phyloP scores from a whole-genome alignment of 2,888 invertebrate genomes.

The Torymus tubicola region DNA sequence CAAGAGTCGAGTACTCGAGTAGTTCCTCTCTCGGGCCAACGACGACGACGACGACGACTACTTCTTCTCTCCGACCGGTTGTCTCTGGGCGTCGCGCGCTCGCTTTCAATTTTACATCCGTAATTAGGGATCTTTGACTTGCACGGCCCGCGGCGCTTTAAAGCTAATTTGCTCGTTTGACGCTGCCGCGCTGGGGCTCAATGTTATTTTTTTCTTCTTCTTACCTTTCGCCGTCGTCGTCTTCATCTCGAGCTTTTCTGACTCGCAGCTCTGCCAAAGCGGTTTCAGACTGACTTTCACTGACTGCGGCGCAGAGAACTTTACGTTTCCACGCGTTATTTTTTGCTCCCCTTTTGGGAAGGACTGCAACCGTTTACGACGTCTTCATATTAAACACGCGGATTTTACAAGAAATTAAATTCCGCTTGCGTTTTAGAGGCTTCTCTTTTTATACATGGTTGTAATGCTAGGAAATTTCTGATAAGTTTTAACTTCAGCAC shows the following conservation, averaged over 20 bases:
- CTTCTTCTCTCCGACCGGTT: background rate
- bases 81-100: constrained; percentile 33
- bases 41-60: too few relatives aligned
- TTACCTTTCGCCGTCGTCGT: background rate
- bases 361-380: background rate
- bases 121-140: constrained; percentile 55
- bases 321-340: background rate
- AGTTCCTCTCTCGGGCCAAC: constrained; percentile 35
- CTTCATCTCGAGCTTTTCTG: constrained; percentile 1
- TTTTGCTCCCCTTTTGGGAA: background rate
- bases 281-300: constrained; percentile 20
- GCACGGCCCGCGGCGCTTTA: constrained; percentile 23
- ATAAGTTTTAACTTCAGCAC: background rate
- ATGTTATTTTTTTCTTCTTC: constrained; percentile 39
- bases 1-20: constrained; percentile 26
- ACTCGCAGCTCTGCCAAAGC: background rate
- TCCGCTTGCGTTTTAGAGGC: background rate
- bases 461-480: background rate
- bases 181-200: constrained; percentile 1
- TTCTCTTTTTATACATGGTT: background rate
- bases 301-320: background rate
- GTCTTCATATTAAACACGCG: constrained; percentile 27
- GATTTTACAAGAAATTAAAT: constrained; percentile 39
- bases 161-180: constrained; percentile 54
- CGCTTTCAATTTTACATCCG: constrained; percentile 55